Evolutionary conservation across 2,888 invertebrate genomes (phyloP), one percentile per base, ranked within the genome.

Genomic region (Pardosa pseudoannulata): DNA sequence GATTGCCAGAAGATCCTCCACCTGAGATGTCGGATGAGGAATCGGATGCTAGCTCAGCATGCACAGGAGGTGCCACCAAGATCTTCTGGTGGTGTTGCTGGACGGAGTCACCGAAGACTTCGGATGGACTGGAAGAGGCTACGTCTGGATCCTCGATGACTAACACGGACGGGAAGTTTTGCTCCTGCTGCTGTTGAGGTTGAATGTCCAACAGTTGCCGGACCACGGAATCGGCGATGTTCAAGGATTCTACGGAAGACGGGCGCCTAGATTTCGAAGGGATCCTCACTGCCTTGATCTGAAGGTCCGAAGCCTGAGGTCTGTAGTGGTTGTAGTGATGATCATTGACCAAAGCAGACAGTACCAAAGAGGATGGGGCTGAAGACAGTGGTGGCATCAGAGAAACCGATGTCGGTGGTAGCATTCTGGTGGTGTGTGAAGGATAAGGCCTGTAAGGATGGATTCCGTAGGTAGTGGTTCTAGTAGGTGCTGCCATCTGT

Each of bases 141-240:
- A 80, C 64, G 23, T 87, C 87, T 0, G 87, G 87, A 31, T 87
- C 87, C 46, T 87, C 87, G 7, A 87, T 87, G 50, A 87, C 80
- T 27, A 87, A 32, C 0, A 87, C 87, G 1, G 87, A 87, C 1
- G 87, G 87, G 13, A 62, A 65, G 29, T 62, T 75, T 7, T 36
- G 36, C 9, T 82, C 62, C 6, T 9, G 5, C 9, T 46, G 36
- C 31, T 74, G 75, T 11, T 82, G 82, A 28, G 56, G 70, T 11
- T 56, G 56, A 23, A 75, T 46, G 29, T 86, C 86, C 56, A 87
- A 29, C 27, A 87, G 65, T 23, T 87, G 87, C 1, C 87, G 64
- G 0, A 87, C 80, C 6, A 87, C 87, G 0, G 64, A 50, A 28
- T 87, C 87, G 0, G 87, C 87, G 23, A 87, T 79, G 41, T 87